Percentiles rank a stretch among this genome's conserved stretches.
phyloP scores from a whole-genome alignment of 2,797 vertebrate genomes.

The Babyrousa celebensis region DNA sequence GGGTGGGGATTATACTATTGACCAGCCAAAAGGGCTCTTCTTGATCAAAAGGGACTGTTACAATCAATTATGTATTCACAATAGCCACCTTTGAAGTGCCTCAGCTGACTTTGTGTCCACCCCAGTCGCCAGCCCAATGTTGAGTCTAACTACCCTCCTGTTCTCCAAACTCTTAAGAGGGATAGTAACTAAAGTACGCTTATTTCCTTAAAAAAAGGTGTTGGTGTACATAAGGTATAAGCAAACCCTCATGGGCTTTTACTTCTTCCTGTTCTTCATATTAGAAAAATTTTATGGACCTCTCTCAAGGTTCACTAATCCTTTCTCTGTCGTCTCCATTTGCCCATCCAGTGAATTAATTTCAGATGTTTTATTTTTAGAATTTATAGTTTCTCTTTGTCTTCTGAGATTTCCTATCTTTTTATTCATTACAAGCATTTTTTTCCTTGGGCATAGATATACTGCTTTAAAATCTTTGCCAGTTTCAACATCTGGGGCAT shows the following conservation, averaged over 20 bases:
- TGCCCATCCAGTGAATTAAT: conserved; percentile 1
- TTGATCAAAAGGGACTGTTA: conserved; percentile 20
- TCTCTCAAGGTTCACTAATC: background rate
- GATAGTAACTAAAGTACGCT: background rate
- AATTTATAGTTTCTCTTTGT: conserved; percentile 30
- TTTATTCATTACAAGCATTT: conserved; percentile 11
- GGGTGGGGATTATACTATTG: background rate
- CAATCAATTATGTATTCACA: background rate
- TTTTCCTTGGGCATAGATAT: conserved; percentile 50
- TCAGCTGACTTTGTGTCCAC: background rate
- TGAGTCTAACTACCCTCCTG: background rate
- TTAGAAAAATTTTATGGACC: conserved; percentile 43
- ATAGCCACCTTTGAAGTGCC: background rate
- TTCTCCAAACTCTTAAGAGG: background rate
- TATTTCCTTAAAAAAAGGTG: conserved; percentile 4
- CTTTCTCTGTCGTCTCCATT: conserved; percentile 50
- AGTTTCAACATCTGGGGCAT: conserved; percentile 7
- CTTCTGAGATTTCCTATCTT: background rate
- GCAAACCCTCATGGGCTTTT: background rate
- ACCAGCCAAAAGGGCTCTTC: background rate
- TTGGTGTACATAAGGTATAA: background rate
- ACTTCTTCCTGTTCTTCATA: background rate
- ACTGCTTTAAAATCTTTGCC: conserved; percentile 20
- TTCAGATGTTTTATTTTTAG: conserved; percentile 45
- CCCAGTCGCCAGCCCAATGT: background rate